A percentile compares a stretch with the other conserved stretches of the same genome.
These are phyloP conservation scores for Sorex fumeus DNA, from an alignment of 2,113 vertebrate genomes.

Conservation along the genomic window DNA sequence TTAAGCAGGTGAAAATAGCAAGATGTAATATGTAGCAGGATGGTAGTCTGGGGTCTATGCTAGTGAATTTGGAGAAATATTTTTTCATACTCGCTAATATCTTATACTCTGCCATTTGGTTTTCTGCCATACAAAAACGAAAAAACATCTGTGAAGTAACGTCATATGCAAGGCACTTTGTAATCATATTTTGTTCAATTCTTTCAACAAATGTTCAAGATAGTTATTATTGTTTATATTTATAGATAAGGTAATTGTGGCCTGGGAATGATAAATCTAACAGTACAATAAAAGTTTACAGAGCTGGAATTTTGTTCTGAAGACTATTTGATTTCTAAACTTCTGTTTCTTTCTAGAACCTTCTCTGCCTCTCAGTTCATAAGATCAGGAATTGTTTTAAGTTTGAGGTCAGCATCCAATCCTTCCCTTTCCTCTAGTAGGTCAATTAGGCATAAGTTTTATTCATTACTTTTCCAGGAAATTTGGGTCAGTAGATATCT, in stretches of 20 bases:
- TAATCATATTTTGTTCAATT: neutral
- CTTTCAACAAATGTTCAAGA: neutral
- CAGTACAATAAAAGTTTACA: neutral
- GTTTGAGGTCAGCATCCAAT: neutral
- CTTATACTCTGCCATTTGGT: neutral
- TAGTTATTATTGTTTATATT: neutral
- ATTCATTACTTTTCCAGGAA: neutral
- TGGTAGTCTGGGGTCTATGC: neutral
- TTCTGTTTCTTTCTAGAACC: neutral
- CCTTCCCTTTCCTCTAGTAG: neutral
- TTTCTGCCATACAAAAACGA: conserved; percentile 18
- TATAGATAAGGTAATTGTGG: neutral
- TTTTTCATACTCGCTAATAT: neutral
- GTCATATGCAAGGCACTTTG: neutral
- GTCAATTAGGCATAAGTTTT: neutral
- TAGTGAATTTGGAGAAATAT: conserved; percentile 5
- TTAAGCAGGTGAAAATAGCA: neutral
- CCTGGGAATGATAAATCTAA: neutral
- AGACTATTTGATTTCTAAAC: neutral
- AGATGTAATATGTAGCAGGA: neutral
- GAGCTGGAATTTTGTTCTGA: neutral
- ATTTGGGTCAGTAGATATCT: neutral
- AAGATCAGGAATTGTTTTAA: neutral
- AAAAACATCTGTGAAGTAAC: neutral
- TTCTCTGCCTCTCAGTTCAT: neutral